phyloP scores from a whole-genome alignment of 2,888 invertebrate genomes.

The Apamea sordens region DNA sequence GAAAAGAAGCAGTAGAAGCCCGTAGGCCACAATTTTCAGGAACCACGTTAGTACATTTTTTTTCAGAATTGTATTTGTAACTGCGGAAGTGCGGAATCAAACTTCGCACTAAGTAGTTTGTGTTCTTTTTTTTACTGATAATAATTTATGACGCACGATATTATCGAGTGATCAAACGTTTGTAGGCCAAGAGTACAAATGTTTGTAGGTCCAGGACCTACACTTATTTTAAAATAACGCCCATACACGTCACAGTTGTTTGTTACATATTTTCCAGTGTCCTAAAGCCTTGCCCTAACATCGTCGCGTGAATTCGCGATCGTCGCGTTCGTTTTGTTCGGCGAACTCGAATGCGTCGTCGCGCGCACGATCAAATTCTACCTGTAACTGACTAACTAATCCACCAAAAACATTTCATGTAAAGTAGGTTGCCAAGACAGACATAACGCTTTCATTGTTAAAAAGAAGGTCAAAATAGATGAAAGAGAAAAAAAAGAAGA shows the following conservation, averaged over 20 bases:
- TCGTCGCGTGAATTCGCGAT: background rate
- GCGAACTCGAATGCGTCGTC: background rate
- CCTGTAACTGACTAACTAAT: background rate
- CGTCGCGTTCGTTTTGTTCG: background rate
- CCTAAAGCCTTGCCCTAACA: no score
- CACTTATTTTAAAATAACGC: no score
- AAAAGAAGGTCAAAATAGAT: no score
- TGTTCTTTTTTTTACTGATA: background rate
- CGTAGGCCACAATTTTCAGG: no score
- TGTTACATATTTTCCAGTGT: background rate
- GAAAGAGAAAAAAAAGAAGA: no score
- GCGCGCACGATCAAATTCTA: background rate
- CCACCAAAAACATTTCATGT: background rate
- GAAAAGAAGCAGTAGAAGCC: no score
- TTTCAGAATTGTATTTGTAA: no score
- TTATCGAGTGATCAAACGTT: background rate
- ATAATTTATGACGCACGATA: background rate
- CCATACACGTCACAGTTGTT: background rate
- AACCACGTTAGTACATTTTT: no score
- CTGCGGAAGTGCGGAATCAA: no score
- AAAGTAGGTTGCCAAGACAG: background rate
- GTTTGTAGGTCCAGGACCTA: no score
- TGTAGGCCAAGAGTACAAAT: background rate
- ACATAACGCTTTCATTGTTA: no score
- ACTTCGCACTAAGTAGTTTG: background rate